A percentile compares a stretch with the other conserved stretches of the same genome.
phyloP scores from a whole-genome alignment of 2,888 invertebrate species.

The Drosophila tripunctata region DNA sequence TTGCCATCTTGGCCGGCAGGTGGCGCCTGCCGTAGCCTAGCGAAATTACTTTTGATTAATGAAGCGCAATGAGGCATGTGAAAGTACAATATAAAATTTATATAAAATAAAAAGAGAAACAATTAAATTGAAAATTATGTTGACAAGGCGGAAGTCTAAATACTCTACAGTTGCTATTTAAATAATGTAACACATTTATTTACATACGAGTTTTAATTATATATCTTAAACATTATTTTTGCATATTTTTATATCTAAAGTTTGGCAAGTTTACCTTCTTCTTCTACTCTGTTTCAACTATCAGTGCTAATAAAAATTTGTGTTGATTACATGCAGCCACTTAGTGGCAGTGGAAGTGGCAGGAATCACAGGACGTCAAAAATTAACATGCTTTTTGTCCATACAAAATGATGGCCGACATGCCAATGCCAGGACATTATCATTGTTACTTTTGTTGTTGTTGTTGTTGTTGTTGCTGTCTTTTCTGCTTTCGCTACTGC shows the following conservation, averaged over 20 bases:
- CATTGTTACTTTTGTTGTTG: too few species aligned
- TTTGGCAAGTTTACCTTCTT: background rate
- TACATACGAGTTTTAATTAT: background rate
- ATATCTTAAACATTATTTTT: background rate
- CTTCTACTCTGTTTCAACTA: background rate
- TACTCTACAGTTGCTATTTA: conserved; percentile 19
- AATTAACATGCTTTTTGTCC: conserved; percentile 54
- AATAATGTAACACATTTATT: background rate
- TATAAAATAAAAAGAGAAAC: conserved; percentile 26
- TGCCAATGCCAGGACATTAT: conserved; percentile 32
- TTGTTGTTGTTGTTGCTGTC: background rate
- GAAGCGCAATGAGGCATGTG: conserved; percentile 58
- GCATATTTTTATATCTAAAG: background rate
- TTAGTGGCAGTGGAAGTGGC: conserved; percentile 11
- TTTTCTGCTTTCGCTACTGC: conserved; percentile 38
- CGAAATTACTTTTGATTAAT: conserved; percentile 79
- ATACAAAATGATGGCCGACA: conserved; percentile 33
- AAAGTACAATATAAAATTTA: conserved; percentile 32
- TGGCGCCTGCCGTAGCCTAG: conserved; percentile 18
- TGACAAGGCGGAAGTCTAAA: conserved; percentile 11
- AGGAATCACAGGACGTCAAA: conserved; percentile 44
- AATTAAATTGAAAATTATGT: conserved; percentile 13
- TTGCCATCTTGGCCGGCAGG: conserved; percentile 64
- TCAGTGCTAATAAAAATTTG: conserved; percentile 6
- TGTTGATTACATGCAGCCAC: conserved; percentile 29